Evolutionary conservation across 2,797 vertebrate species (phyloP), one percentile per base, ranked within the genome.

Genomic region (Orientallactaga sibirica): DNA sequence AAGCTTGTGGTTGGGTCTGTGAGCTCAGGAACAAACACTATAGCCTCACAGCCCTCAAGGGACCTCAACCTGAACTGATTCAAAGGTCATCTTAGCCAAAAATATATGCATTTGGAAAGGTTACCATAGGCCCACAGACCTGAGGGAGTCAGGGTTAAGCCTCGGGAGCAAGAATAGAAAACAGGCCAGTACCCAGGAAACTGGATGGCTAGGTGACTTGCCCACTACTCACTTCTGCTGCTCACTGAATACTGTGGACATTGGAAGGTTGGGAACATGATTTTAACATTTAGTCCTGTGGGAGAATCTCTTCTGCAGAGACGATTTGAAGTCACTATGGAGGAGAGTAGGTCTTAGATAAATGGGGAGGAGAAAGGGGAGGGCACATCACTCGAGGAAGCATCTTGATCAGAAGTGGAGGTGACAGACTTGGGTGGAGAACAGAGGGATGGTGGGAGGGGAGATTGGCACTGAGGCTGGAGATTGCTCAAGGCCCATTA

Each of bases 1-100:
- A 19, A 71, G 61, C 2, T 8, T 25, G 0, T 0, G 22, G n/a
- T 12, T 2, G 12, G 74, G 9, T n/a, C 11, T 3, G 0, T 9
- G 29, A 61, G 33, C 24, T 64, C 48, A 61, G 93, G 43, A 82
- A 2, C 11, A 5, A 33, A 27, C 2, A 3, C 48, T 24, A 2
- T 43, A 41, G 55, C 19, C 9, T 52, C 0, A 2, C 1, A 2
- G 24, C 25, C 71, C 15, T 37, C 0, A 3, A 33, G n/a, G 84
- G 14, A 19, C 11, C 5, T 68, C 67, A 7, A 2, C 4, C 1
- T 7, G 18, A 67, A 7, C 70, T 8, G 12, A 76, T 41, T 62
- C 20, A 3, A 2, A 37, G 27, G 37, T 52, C 61, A 12, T 62
- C 41, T 55, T 43, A 74, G 29, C 55, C 24, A 19, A 61, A 92